A percentile compares a stretch with the other conserved stretches of the same genome.
phyloP scores from a whole-genome alignment of 2,888 invertebrate species.

The Octonoba sinensis region DNA sequence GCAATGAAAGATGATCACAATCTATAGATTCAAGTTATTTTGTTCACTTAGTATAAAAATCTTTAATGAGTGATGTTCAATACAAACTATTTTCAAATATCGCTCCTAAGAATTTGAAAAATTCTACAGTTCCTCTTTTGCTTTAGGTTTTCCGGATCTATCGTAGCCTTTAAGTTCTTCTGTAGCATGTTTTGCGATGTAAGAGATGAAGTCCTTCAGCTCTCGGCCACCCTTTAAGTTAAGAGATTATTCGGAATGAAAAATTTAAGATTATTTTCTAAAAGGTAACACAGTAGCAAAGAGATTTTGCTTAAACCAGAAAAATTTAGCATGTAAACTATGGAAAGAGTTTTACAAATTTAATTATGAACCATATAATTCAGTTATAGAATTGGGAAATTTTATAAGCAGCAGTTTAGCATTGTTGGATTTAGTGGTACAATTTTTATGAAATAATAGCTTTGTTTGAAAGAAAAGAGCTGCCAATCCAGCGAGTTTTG shows the following conservation, averaged over 20 bases:
- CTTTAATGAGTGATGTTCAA: constrained; percentile 20
- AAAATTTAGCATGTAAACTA: background rate
- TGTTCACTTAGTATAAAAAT: too few relatives aligned
- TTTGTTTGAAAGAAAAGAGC: too few relatives aligned
- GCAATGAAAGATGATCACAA: constrained; percentile 32
- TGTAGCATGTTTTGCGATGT: constrained; percentile 91
- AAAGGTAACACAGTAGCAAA: too few relatives aligned
- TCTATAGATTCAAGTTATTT: constrained; percentile 28
- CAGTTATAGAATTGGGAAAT: too few relatives aligned
- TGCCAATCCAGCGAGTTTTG: too few relatives aligned
- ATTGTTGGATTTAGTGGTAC: too few relatives aligned
- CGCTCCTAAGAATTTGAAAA: constrained; percentile 28
- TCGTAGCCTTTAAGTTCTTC: constrained; percentile 88
- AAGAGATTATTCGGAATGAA: background rate
- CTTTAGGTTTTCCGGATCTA: constrained; percentile 82
- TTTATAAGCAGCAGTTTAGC: too few relatives aligned
- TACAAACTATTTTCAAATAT: constrained; percentile 32
- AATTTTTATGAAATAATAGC: too few relatives aligned
- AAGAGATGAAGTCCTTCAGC: constrained; percentile 92
- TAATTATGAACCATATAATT: too few relatives aligned
- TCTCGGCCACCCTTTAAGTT: constrained; percentile 87
- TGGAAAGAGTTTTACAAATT: too few relatives aligned
- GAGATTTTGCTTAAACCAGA: too few relatives aligned
- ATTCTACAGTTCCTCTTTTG: constrained; percentile 74
- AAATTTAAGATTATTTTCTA: background rate